Conservation (phyloP, 1,140 invertebrate species). For the Drosophila rufa region DNA sequence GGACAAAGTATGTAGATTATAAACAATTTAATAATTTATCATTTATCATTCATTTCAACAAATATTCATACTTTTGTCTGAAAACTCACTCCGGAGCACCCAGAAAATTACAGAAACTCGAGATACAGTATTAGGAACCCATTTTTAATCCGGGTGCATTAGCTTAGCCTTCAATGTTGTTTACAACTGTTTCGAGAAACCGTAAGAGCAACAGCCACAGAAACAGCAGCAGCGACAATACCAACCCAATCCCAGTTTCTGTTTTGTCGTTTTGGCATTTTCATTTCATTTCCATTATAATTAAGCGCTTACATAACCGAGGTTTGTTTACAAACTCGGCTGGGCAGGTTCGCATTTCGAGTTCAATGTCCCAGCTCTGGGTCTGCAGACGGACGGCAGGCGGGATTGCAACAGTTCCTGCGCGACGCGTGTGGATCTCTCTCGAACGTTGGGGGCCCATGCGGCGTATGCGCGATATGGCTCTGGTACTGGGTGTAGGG, state of each 20-base stretch:
- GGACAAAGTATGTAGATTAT: too few relatives aligned
- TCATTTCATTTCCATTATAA: constrained; percentile 81
- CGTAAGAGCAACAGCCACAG: constrained; percentile 5
- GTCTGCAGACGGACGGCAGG: constrained; percentile 5
- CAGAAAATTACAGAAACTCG: neutral
- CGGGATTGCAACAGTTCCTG: constrained; percentile 75
- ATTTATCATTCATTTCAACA: too few relatives aligned
- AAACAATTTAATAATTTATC: too few relatives aligned
- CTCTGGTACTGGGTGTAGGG: constrained; percentile 8
- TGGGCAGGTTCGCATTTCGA: constrained; percentile 70
- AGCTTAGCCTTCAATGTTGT: constrained; percentile 34
- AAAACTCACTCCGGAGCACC: neutral
- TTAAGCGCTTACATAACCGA: constrained; percentile 75
- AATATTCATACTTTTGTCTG: neutral
- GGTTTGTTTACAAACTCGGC: constrained; percentile 75
- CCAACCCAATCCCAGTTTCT: constrained; percentile 29
- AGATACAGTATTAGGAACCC: neutral
- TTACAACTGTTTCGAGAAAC: constrained; percentile 23
- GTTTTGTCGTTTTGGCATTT: constrained; percentile 63
- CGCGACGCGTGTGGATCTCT: constrained; percentile 70
- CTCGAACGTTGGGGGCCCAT: constrained; percentile 64
- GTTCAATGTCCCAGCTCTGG: constrained; percentile 75
- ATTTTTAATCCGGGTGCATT: neutral
- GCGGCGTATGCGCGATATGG: constrained; percentile 45
- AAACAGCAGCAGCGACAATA: constrained; percentile 1